Evolutionary conservation across 2,797 vertebrate species (phyloP).

Genomic region (Adrianichthys oophorus): DNA sequence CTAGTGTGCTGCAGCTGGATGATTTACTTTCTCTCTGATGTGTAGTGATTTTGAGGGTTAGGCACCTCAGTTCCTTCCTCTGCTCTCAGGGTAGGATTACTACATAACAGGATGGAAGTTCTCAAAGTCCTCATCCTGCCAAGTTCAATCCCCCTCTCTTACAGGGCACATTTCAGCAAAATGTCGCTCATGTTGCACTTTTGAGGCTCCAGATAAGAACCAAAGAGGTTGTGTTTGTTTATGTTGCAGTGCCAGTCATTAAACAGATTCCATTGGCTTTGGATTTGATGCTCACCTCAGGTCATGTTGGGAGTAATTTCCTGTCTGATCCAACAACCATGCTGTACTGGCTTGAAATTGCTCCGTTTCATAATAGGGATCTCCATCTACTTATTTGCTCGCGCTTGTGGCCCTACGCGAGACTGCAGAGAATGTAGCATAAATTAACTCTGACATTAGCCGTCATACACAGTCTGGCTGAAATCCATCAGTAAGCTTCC

Average conservation of each 20-base stretch:
- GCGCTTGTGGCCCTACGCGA: slow-evolving; percentile 9
- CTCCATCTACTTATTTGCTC: slow-evolving; percentile 12
- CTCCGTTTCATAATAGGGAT: slow-evolving; percentile 12
- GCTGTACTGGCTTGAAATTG: slow-evolving; percentile 2
- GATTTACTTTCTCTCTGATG: slow-evolving; percentile 28
- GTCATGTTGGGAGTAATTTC: slow-evolving; percentile 8
- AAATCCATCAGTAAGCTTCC: not conserved
- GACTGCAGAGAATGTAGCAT: not conserved
- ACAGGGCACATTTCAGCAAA: slow-evolving; percentile 27
- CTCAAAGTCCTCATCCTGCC: slow-evolving; percentile 35
- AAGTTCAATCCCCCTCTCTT: slow-evolving; percentile 40
- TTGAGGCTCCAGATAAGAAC: slow-evolving; percentile 13
- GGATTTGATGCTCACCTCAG: not conserved
- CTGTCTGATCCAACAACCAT: slow-evolving; percentile 20
- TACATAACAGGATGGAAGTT: slow-evolving; percentile 49
- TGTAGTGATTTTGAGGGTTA: slow-evolving; percentile 42
- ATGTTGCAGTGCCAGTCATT: slow-evolving; percentile 10
- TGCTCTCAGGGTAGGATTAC: slow-evolving; percentile 44
- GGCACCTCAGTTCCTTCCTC: slow-evolving; percentile 35
- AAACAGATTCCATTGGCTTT: slow-evolving; percentile 10
- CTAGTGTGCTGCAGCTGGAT: slow-evolving; percentile 13
- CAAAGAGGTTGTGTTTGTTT: slow-evolving; percentile 3
- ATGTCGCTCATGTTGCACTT: slow-evolving; percentile 6
- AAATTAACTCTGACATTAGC: not conserved
- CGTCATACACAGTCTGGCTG: not conserved